Conservation (phyloP, 1,140 invertebrate species). For the Aplysia californica region DNA sequence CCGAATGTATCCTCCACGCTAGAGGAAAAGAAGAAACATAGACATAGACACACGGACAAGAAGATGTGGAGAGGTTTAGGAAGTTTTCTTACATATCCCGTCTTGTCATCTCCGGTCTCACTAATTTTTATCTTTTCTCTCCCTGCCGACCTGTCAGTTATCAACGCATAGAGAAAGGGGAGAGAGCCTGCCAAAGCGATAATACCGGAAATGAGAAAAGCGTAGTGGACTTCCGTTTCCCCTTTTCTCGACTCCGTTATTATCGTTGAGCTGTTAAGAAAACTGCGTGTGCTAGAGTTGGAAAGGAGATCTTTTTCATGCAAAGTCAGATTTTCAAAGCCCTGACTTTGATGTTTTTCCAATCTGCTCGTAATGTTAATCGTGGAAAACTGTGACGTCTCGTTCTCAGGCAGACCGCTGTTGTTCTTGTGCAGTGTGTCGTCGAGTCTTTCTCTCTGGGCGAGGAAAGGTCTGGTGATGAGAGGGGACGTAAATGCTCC, state of each 20-base stretch:
- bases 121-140: neutral
- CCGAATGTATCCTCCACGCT: constrained; percentile 38
- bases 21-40: constrained; percentile 21
- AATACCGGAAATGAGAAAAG: neutral
- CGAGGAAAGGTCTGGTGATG: constrained; percentile 34
- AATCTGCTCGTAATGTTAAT: no score
- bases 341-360: no score
- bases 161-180: neutral
- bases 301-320: no score
- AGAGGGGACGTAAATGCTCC: constrained; percentile 38
- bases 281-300: neutral
- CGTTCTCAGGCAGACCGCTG: no score
- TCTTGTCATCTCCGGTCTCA: neutral
- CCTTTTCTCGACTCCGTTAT: neutral
- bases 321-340: neutral
- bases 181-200: neutral
- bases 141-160: no score
- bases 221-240: neutral
- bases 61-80: neutral
- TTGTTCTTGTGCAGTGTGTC: neutral
- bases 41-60: neutral
- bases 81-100: neutral
- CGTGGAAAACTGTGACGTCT: neutral
- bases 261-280: neutral
- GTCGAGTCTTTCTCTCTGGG: neutral